A percentile compares a stretch with the other conserved stretches of the same genome.
Evolutionary conservation across 2,888 invertebrate species (phyloP).

Genomic region (Thecocarcelia acutangulata): DNA sequence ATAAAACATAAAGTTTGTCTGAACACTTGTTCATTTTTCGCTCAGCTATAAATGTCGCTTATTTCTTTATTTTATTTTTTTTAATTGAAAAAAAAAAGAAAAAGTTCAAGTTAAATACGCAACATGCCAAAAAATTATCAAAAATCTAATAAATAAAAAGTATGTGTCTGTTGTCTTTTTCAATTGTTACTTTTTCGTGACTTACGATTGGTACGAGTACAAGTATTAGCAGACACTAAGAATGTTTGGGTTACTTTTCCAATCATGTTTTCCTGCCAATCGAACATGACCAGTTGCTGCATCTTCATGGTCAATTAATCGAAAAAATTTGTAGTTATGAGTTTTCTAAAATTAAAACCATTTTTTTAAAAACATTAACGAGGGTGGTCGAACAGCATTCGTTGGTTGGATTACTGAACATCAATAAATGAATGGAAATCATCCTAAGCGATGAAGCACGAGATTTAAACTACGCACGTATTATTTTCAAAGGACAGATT

Average conservation of each 20-base stretch:
- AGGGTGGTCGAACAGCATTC: neutral
- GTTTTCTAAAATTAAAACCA: slow-evolving; percentile 11
- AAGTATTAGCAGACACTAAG: neutral
- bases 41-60: too few species aligned
- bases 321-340: slow-evolving; percentile 19
- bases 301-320: slow-evolving; percentile 53
- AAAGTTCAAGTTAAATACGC: slow-evolving; percentile 14
- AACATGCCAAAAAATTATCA: slow-evolving; percentile 36
- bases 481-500: too few species aligned
- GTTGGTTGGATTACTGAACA: too few species aligned
- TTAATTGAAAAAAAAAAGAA: neutral
- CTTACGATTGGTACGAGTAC: too few species aligned
- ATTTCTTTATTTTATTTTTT: neutral
- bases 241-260: neutral
- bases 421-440: too few species aligned
- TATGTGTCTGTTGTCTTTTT: neutral
- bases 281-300: slow-evolving; percentile 20
- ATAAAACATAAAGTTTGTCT: too few species aligned
- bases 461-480: too few species aligned
- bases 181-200: slow-evolving; percentile 3
- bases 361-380: neutral
- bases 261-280: slow-evolving; percentile 17
- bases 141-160: slow-evolving; percentile 18
- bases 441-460: too few species aligned
- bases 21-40: slow-evolving; percentile 1